Evolutionary conservation across 2,113 vertebrate genomes (phyloP).

Genomic region (Neoarius graeffei): DNA sequence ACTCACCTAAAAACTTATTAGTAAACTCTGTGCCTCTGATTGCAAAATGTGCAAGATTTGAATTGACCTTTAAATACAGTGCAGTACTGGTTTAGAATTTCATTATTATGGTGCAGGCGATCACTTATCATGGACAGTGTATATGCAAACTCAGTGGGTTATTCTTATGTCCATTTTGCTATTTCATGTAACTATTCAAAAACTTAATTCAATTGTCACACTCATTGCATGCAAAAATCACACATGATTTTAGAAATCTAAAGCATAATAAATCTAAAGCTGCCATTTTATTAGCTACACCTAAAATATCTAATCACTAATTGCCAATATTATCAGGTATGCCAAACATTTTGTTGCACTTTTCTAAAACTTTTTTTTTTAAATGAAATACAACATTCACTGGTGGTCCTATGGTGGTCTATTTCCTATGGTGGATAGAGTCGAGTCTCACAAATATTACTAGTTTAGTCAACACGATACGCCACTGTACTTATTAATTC

Average conservation of each 20-base stretch:
- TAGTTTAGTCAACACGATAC: background rate
- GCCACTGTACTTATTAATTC: background rate
- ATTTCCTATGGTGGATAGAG: background rate
- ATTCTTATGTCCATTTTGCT: background rate
- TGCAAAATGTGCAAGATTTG: background rate
- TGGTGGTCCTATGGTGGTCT: background rate
- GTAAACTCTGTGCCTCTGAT: background rate
- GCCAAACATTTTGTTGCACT: background rate
- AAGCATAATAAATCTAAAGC: background rate
- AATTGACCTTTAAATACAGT: background rate
- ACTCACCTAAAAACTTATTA: background rate
- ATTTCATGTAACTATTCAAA: background rate
- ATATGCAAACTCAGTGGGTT: background rate
- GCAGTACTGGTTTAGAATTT: background rate
- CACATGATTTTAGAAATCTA: background rate
- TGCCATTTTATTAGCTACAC: background rate
- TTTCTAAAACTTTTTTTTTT: no score
- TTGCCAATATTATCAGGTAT: background rate
- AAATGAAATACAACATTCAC: background rate
- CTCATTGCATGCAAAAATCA: background rate
- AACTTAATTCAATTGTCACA: background rate
- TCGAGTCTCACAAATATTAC: background rate
- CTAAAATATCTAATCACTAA: background rate
- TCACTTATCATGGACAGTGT: background rate
- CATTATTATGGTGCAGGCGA: background rate